Evolutionary conservation across 2,888 invertebrate species (phyloP).

Genomic region (Metacarcinus magister): DNA sequence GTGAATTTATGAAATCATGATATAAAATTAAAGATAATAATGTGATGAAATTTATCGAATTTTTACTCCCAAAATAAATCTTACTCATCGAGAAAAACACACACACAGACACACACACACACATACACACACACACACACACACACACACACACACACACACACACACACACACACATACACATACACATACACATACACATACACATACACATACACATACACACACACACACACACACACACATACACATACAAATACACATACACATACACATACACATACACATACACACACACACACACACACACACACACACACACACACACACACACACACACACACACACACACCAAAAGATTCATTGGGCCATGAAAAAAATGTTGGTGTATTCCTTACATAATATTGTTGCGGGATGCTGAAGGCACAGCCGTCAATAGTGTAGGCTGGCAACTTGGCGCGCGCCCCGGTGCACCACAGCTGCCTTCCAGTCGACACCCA

Average conservation of each 20-base stretch:
- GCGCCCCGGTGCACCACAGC: background rate
- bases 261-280: constrained; percentile 45
- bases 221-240: background rate
- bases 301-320: background rate
- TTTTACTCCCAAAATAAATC: background rate
- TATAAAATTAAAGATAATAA: too few relatives aligned
- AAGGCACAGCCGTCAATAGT: constrained; percentile 37
- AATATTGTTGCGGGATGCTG: background rate
- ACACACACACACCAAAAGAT: background rate
- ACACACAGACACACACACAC: too few relatives aligned
- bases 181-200: too few relatives aligned
- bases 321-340: background rate
- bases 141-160: too few relatives aligned
- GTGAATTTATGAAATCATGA: too few relatives aligned
- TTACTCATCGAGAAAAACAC: too few relatives aligned
- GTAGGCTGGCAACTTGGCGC: constrained; percentile 31
- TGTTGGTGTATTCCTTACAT: background rate
- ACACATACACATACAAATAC: constrained; percentile 35
- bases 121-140: too few relatives aligned
- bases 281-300: background rate
- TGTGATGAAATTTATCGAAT: background rate
- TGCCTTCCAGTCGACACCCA: constrained; percentile 26
- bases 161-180: too few relatives aligned
- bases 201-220: background rate
- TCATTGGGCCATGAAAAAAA: background rate